A percentile compares a stretch with the other conserved stretches of the same genome.
Conservation (phyloP, 2,113 vertebrate genomes). For the Setophaga coronata region DNA sequence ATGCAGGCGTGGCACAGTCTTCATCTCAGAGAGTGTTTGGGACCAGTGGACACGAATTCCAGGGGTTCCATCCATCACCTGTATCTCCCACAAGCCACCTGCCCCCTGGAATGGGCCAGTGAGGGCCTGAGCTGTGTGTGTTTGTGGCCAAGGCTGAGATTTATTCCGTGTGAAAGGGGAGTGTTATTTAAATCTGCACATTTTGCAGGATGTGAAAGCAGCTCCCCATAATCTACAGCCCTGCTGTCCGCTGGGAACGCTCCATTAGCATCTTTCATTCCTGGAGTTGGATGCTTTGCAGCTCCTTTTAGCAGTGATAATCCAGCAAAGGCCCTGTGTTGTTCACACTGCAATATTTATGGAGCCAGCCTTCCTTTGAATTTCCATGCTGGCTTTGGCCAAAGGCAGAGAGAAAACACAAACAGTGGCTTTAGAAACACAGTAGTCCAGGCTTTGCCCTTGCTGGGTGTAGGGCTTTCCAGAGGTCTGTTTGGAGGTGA, state of each 20-base stretch:
- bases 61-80: background rate
- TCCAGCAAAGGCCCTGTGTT: conserved; percentile 53
- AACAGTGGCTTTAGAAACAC: background rate
- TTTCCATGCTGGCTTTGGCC: background rate
- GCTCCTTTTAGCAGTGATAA: conserved; percentile 44
- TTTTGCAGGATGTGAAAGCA: conserved; percentile 11
- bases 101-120: background rate
- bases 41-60: background rate
- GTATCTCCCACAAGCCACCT: background rate
- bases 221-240: background rate
- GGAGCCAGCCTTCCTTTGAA: conserved; percentile 39
- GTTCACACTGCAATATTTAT: conserved; percentile 51
- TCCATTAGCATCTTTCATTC: conserved; percentile 60
- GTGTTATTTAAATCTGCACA: background rate
- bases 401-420: background rate
- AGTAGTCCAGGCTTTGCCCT: background rate
- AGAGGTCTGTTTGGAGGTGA: background rate
- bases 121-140: fast-evolving
- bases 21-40: background rate
- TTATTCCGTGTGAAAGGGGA: background rate
- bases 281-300: conserved; percentile 40
- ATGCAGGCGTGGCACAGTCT: background rate
- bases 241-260: background rate
- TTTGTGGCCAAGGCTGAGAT: background rate
- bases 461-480: background rate